Evolutionary conservation across 37 sponge, comb jelly and placozoan species (phyloP).

Genomic region (Oopsacas minuta): DNA sequence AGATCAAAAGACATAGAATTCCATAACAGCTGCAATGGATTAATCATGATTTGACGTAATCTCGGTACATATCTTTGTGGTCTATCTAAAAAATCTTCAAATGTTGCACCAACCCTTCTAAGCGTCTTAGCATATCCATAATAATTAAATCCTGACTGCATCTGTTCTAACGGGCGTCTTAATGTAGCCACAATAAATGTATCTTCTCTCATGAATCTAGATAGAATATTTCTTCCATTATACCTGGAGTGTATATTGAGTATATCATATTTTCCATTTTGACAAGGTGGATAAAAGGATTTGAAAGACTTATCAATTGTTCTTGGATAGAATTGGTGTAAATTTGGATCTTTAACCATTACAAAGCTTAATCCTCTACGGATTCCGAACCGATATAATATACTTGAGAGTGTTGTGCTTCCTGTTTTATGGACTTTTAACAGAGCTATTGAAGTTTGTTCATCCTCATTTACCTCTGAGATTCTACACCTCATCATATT

Average conservation of each 20-base stretch:
- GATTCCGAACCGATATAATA: background rate
- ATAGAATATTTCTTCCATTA: background rate
- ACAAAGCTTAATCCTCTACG: slow-evolving; percentile 7
- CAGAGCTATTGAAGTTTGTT: background rate
- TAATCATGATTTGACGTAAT: background rate
- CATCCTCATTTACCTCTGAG: background rate
- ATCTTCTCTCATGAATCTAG: background rate
- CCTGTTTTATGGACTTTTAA: slow-evolving; percentile 3
- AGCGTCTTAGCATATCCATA: background rate
- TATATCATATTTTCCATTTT: background rate
- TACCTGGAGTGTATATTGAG: slow-evolving; percentile 5
- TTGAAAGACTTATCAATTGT: background rate
- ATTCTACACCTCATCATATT: background rate
- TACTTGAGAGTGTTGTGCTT: background rate
- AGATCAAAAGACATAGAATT: background rate
- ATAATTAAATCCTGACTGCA: background rate
- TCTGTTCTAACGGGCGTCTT: background rate
- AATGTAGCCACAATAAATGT: background rate
- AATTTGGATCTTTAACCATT: background rate
- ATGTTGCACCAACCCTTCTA: background rate
- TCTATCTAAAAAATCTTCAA: background rate
- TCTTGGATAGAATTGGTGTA: background rate
- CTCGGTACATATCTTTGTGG: background rate
- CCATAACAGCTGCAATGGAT: background rate
- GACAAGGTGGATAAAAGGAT: background rate